Evolutionary conservation across 2,113 vertebrate species (phyloP).

Genomic region (Cephalopterus ornatus): DNA sequence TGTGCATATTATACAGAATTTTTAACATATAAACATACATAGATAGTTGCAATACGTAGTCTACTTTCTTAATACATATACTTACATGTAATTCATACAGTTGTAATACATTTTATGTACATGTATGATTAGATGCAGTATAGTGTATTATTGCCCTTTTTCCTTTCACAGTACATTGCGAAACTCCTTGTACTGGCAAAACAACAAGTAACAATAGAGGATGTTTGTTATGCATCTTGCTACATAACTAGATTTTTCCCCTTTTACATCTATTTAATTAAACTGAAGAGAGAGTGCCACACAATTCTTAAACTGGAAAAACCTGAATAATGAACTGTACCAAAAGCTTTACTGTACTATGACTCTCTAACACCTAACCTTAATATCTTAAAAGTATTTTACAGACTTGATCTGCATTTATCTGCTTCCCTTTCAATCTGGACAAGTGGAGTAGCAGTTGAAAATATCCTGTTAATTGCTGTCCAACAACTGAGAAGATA

Average conservation of each 20-base stretch:
- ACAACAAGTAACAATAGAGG: neutral
- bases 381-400: neutral
- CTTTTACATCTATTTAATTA: neutral
- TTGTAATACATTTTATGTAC: neutral
- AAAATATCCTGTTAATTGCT: neutral
- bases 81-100: neutral
- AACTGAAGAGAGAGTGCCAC: neutral
- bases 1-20: neutral
- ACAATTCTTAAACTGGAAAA: neutral
- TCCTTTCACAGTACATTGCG: neutral
- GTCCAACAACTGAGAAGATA: neutral
- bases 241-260: neutral
- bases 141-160: neutral
- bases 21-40: neutral
- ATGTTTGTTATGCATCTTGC: neutral
- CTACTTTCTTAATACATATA: neutral
- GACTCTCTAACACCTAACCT: neutral
- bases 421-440: neutral
- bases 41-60: neutral
- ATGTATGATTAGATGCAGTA: neutral
- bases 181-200: neutral
- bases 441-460: neutral
- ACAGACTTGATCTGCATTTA: neutral
- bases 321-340: neutral
- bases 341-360: neutral